Evolutionary conservation across 2,888 invertebrate genomes (phyloP).

Genomic region (Conchocele bisecta): DNA sequence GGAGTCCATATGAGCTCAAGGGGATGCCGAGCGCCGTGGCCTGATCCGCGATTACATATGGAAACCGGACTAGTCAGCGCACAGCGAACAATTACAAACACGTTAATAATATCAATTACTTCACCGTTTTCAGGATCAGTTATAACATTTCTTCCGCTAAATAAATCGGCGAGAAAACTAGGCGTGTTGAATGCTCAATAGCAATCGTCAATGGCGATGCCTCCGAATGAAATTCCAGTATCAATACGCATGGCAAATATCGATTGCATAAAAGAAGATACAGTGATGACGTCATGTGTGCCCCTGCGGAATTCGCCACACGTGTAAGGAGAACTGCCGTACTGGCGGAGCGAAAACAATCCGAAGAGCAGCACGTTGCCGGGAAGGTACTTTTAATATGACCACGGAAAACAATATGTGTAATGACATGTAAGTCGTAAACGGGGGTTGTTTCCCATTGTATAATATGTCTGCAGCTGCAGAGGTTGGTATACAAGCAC

Average conservation of each 20-base stretch:
- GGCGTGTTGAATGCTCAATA: constrained; percentile 62
- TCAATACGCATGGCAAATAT: constrained; percentile 30
- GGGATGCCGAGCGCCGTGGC: constrained; percentile 61
- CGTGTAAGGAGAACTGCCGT: constrained; percentile 41
- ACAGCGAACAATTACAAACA: constrained; percentile 84
- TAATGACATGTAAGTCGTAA: too few relatives aligned
- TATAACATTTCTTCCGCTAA: constrained; percentile 51
- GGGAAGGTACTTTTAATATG: too few relatives aligned
- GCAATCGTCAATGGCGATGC: constrained; percentile 70
- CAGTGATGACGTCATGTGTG: constrained; percentile 60
- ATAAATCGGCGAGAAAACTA: constrained; percentile 50
- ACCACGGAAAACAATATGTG: too few relatives aligned
- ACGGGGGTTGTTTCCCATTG: too few relatives aligned
- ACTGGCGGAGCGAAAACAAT: constrained; percentile 61
- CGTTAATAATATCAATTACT: constrained; percentile 54
- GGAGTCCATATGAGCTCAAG: constrained; percentile 67
- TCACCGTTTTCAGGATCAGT: constrained; percentile 43
- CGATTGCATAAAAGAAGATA: constrained; percentile 63
- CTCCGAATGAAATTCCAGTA: constrained; percentile 54
- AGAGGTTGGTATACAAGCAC: too few relatives aligned
- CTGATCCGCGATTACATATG: constrained; percentile 58
- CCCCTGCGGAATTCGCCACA: constrained; percentile 56
- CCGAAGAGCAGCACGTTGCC: constrained; percentile 66
- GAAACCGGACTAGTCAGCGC: constrained; percentile 82
- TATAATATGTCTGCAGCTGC: too few relatives aligned